These are phyloP conservation scores for Scolopax rusticola DNA, from an alignment of 2,797 vertebrate species.

Conservation along the genomic window DNA sequence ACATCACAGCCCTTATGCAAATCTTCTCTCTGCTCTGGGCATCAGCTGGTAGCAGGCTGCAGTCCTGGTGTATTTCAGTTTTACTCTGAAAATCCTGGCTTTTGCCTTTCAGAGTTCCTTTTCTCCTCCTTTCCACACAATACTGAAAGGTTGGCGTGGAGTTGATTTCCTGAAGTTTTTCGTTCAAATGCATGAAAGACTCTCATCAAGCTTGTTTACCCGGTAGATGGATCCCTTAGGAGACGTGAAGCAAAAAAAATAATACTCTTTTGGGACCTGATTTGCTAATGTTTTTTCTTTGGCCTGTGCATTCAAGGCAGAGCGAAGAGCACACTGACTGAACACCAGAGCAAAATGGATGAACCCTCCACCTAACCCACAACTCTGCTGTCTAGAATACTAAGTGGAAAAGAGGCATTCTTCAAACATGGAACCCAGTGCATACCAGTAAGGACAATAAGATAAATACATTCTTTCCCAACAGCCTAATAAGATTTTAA, in stretches of 20 bases:
- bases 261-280: slow-evolving; percentile 11
- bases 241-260: not conserved
- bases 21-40: not conserved
- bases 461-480: slow-evolving; percentile 32
- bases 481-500: not conserved
- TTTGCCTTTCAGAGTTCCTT: not conserved
- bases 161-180: not conserved
- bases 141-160: not conserved
- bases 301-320: not conserved
- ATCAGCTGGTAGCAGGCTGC: not conserved
- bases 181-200: not conserved
- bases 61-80: not conserved
- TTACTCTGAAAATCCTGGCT: not conserved
- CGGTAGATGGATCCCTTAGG: slow-evolving; percentile 22
- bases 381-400: not conserved
- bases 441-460: slow-evolving; percentile 49
- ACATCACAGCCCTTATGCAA: not conserved
- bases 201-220: slow-evolving; percentile 57
- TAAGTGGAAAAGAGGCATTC: not conserved
- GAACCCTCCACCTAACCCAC: not conserved
- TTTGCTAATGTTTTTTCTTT: slow-evolving; percentile 35
- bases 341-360: slow-evolving; percentile 12
- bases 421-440: slow-evolving; percentile 33
- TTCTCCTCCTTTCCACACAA: not conserved
- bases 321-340: not conserved